Evolutionary conservation across 1,140 invertebrate species (phyloP), one percentile per base, ranked within the genome.

Genomic region (Aphis craccivora): DNA sequence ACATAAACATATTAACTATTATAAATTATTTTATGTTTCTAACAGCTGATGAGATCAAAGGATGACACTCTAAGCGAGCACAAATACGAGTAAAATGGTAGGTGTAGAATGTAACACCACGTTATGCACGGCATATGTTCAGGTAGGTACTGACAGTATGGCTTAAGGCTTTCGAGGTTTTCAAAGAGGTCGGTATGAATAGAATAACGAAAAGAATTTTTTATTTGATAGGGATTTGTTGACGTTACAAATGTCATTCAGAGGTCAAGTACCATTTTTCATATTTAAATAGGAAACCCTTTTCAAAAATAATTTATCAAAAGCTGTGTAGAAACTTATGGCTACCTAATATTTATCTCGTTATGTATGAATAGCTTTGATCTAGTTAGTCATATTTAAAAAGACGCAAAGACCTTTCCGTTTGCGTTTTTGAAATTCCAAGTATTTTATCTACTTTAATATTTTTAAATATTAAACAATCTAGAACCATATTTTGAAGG

Each of bases 291-390:
- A 35, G 88, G 23, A 40, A 89, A 89, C 35, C 88, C 48, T 22
- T 35, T 89, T 89, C 88, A 89, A 89, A 55, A 55, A 55, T 89
- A 55, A 89, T 89, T 53, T 89, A 55, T 89, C 35, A 89, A 89
- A 89, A 89, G 51, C 9, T 35, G 37, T 55, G 35, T 55, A 89
- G 48, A 35, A 53, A 53, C 18, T 37, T 37, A 55, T 40, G 88
- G 48, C 14, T 89, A 89, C 88, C 88, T 88, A 88, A 88, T 88
- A 20, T 51, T 53, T 88, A 88, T 53, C n/a, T 53, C 45, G 35
- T 55, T 89, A 55, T 55, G n/a, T 55, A 89, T 40, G 88, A 55
- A 55, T 55, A 18, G 51, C 48, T 55, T 89, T 89, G 51, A 89
- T 40, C 51, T 37, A 25, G 25, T 30, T 86, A 30, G 43, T 45